These are phyloP conservation scores for Thalassoma bifasciatum DNA, from an alignment of 2,113 vertebrate genomes.

Conservation along the genomic window DNA sequence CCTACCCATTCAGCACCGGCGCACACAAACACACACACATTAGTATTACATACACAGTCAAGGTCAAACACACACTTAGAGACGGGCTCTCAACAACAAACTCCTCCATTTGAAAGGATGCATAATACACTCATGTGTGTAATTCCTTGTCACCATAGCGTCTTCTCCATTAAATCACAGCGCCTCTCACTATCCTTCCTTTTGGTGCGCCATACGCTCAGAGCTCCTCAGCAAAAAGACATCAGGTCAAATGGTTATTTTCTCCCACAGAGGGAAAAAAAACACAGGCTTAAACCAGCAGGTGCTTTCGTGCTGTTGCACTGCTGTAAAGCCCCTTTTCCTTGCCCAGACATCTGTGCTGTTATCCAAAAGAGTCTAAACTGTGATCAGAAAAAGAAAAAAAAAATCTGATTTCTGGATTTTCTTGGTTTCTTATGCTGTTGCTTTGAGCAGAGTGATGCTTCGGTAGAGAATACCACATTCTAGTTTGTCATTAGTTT, in stretches of 20 bases:
- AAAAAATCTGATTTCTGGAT: conserved; percentile 12
- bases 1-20: conserved; percentile 45
- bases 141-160: conserved; percentile 41
- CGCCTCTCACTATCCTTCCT: conserved; percentile 2
- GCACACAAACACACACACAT: conserved; percentile 14
- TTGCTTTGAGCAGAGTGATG: background rate
- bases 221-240: conserved; percentile 14
- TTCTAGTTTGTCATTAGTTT: conserved; percentile 66
- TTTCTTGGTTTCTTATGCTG: conserved; percentile 1
- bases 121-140: conserved; percentile 34
- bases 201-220: background rate
- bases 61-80: conserved; percentile 47
- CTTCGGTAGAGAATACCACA: background rate
- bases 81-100: conserved; percentile 26
- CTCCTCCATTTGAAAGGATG: conserved; percentile 48
- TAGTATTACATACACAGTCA: conserved; percentile 47
- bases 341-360: conserved; percentile 39
- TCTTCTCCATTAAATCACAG: conserved; percentile 16
- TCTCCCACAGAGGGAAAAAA: conserved; percentile 63
- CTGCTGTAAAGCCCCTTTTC: conserved; percentile 23
- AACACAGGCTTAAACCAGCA: conserved; percentile 61
- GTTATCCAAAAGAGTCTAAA: conserved; percentile 37
- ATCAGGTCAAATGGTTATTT: conserved; percentile 61
- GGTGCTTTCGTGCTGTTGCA: conserved; percentile 51
- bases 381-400: conserved; percentile 8